Base-by-base conservation (phyloP, 2,797 vertebrate species). In the Cuniculus paca region DNA sequence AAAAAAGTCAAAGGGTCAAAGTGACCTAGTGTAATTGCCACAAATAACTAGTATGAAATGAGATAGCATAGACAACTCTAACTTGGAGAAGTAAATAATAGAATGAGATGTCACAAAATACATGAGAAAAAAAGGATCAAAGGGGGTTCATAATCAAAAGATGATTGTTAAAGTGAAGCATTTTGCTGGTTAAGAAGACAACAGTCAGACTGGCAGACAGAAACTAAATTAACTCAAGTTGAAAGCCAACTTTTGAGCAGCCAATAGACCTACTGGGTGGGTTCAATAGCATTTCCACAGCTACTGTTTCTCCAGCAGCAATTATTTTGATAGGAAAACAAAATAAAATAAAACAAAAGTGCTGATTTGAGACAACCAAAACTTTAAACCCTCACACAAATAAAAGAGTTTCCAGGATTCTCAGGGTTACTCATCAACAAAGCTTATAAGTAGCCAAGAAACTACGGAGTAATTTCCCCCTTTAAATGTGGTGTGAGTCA, bases 21-120 rank as follows among this genome's bases (percentile, higher is more conserved):
- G 20, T 94, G 77, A 77, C 61, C 34, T 83, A 20, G 20, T 60
- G 31, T 60, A 86, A 70, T 93, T 81, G 45, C 65, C 26, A 89
- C 82, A 90, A 97, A 85, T 65, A 94, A 90, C 78, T 56, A 42
- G 58, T 78, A 93, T 85, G 36, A 78, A 20, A 42, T 45, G 19
- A 88, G 50, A 39, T 54, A 60, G 50, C 61, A n/a, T 68, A 58
- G 56, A 79, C 65, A 87, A 63, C 28, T 93, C 52, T 81, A 20
- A 63, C n/a, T 56, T 26, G 68, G 52, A 94, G n/a, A 95, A 48
- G 22, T 28, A 80, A 77, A 45, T 42, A 65, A 75, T 39, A 50
- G 6, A 90, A 31, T 10, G 85, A 42, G 45, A 88, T 60, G 3
- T 5, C 72, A 63, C 68, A 54, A 77, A 79, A 63, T 34, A n/a